Evolutionary conservation across 1,140 invertebrate genomes (phyloP), one percentile per base, ranked within the genome.

Genomic region (Acromyrmex echinatior): DNA sequence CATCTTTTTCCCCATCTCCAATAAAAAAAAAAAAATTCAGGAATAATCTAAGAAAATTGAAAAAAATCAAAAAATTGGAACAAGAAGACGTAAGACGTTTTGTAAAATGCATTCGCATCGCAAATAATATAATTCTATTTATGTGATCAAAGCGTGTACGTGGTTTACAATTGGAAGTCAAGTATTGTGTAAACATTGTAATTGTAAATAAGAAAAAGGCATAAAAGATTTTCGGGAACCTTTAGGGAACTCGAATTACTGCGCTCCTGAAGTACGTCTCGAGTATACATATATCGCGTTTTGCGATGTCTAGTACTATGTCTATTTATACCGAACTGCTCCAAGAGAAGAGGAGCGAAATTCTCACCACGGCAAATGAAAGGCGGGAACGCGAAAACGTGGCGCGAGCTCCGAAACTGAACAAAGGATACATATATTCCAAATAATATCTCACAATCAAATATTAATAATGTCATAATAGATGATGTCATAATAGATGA

Each of bases 311-410:
- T 90, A 90, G 39, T 18, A 31, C 81, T 82, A 82, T 21, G 87
- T 91, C 90, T 91, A 91, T 91, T 91, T 91, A 91, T 91, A 91
- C 49, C 89, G 76, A n/a, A 31, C 35, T 81, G 53, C 58, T 81
- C 25, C 73, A 65, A 65, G 80, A 85, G 60, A n/a, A 56, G 80
- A 88, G 77, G 66, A 90, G 87, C 31, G 49, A 91, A 90, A 88
- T 90, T 90, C 87, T 91, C 89, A 51, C 62, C 39, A 62, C 31
- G 28, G 65, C 65, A 28, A 65, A 62, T 53, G 73, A 77, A 76
- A 68, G 7, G 35, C 18, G 39, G 56, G 65, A 82, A 18, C 10
- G 25, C 31, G 39, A 49, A 74, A 84, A 16, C 25, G 35, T 35
- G n/a, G 10, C 21, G 9, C 25, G 62, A 14, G 51, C 18, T 39